Base-by-base conservation (phyloP, 1,140 invertebrate species). In the Oncopodura yosiiana region DNA sequence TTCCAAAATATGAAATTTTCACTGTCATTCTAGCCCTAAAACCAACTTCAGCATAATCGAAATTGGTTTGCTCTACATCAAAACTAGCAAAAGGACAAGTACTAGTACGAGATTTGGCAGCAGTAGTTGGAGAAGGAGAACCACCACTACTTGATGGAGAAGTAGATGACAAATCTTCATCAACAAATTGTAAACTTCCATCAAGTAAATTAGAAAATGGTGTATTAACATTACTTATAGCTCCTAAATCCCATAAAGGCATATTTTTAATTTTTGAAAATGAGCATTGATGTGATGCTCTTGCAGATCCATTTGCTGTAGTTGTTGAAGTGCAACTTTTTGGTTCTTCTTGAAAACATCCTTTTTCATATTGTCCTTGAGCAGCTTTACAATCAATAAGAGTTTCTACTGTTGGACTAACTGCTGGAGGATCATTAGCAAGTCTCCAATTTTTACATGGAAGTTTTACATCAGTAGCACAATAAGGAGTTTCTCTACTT, bases 21-120 rank as follows among this genome's bases (percentile, higher is more conserved):
- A 48, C 60, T 4, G 56, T 62, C 4, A 62, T 46, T 38, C 60
- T 44, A 3, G 44, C 53, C 6, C 26, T 9, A 32, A 48, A 60
- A 50, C 57, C 55, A 11, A 57, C 52, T 58, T 62, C 60, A 4
- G 49, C 60, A 32, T 55, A 62, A 19, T 54, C 50, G 8, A 56
- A 56, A 12, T 36, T 1, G 2, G 29, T 43, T 16, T 39, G 36
- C 12, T 48, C 12, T 3, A 62, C 42, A 0, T 24, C 18, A 30
- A 62, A 58, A 39, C 39, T 24, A 6, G 48, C 24, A 53, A 53
- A 62, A 4, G 60, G 56, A 24, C 60, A 62, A 19, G 41, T 49
- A 1, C 14, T 4, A 5, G 11, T 26, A 14, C 2, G 18, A 1
- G 1, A 18, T 14, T 16, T 27, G 6, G 21, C 19, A 18, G 5